Evolutionary conservation across 2,113 vertebrate species (phyloP).

Genomic region (Larimichthys polyactis): DNA sequence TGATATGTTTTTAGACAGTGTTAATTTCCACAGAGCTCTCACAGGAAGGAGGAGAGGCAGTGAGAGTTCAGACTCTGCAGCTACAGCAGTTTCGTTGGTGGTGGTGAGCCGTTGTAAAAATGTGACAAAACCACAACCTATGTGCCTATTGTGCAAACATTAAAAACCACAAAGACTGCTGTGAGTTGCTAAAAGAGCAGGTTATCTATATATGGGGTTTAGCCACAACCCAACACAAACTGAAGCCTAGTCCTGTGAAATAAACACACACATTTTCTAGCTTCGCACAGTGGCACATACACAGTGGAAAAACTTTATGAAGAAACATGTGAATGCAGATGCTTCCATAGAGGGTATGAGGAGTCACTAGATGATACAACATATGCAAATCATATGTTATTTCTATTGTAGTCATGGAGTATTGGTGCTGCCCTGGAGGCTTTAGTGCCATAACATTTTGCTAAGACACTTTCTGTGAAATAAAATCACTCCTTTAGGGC

Average conservation of each 20-base stretch:
- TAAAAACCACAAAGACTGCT: conserved; percentile 56
- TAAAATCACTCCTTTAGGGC: not conserved
- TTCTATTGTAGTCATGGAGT: not conserved
- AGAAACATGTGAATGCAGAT: not conserved
- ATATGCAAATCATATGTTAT: not conserved
- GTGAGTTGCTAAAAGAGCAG: conserved; percentile 51
- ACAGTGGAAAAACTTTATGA: not conserved
- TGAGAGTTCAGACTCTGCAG: conserved; percentile 62
- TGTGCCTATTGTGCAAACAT: conserved; percentile 68
- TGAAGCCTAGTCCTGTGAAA: conserved; percentile 39
- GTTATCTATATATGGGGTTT: conserved; percentile 47
- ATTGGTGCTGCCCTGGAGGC: not conserved
- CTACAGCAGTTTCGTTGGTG: conserved; percentile 64
- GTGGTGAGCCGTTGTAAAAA: conserved; percentile 71
- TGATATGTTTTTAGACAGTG: not conserved
- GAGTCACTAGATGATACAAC: not conserved
- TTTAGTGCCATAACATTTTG: not conserved
- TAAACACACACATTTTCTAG: not conserved
- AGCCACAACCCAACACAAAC: conserved; percentile 58
- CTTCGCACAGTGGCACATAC: not conserved
- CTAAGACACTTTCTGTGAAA: not conserved
- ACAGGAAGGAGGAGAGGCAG: conserved; percentile 54
- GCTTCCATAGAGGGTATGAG: not conserved
- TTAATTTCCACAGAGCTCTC: conserved; percentile 38
- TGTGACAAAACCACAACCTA: conserved; percentile 66